These are phyloP conservation scores for Ernsta delagoae DNA, from an alignment of 2,888 invertebrate genomes.

Conservation along the genomic window DNA sequence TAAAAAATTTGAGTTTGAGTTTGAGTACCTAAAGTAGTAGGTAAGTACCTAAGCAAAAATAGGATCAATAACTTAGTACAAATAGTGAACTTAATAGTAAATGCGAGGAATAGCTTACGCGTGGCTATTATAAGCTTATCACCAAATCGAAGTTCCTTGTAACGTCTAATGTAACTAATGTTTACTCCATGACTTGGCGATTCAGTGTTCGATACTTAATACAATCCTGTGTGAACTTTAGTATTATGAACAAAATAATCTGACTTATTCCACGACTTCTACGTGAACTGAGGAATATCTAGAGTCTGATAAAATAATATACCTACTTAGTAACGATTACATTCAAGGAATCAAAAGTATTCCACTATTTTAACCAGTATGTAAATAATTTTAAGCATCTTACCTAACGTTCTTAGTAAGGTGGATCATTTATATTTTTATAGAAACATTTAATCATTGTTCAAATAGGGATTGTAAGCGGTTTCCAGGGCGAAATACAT, in stretches of 20 bases:
- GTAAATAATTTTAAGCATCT: conserved; percentile 40
- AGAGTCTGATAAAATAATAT: no score
- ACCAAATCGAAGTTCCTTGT: conserved; percentile 61
- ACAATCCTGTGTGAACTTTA: neutral
- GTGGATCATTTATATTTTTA: no score
- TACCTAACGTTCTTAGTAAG: no score
- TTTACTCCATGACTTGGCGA: conserved; percentile 61
- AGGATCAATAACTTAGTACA: no score
- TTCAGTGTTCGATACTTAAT: neutral
- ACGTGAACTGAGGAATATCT: neutral
- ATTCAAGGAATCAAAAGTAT: no score
- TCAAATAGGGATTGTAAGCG: no score
- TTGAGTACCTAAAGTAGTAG: neutral
- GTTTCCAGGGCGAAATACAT: no score
- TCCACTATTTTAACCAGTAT: no score
- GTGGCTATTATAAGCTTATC: conserved; percentile 55
- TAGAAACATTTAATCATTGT: no score
- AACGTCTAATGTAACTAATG: conserved; percentile 64
- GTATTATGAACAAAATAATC: neutral
- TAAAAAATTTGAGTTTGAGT: no score
- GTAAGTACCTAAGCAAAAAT: no score
- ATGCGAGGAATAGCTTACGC: conserved; percentile 34
- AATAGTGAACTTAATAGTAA: conserved; percentile 7
- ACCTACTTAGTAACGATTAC: no score
- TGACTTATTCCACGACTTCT: neutral